phyloP scores from a whole-genome alignment of 2,113 vertebrate genomes.

The Ancistrus triradiatus region DNA sequence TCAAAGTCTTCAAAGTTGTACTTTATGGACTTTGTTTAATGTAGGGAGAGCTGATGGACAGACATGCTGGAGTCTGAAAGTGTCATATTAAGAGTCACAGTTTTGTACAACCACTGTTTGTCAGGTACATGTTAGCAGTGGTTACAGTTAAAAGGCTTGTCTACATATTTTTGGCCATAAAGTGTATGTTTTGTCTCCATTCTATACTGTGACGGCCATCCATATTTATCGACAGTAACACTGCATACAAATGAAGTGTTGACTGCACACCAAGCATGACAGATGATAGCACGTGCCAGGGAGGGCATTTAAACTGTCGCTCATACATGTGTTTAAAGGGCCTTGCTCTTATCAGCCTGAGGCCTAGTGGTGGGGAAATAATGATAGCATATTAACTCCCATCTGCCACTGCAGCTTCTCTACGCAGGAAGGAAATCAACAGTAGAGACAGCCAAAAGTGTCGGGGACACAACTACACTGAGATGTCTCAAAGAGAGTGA shows the following conservation, averaged over 20 bases:
- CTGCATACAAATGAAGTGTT: not conserved
- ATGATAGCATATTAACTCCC: conserved; percentile 67
- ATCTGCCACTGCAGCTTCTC: conserved; percentile 58
- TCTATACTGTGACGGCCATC: not conserved
- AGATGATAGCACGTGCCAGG: conserved; percentile 49
- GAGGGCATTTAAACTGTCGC: conserved; percentile 60
- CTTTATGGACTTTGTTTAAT: no score
- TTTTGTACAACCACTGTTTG: no score
- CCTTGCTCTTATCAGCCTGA: conserved; percentile 55
- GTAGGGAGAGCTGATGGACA: no score
- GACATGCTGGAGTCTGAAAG: no score
- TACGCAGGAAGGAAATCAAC: conserved; percentile 63
- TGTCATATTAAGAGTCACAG: no score
- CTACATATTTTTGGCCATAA: no score
- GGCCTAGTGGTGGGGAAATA: conserved; percentile 42
- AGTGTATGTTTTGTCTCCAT: no score
- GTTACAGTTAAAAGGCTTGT: not conserved
- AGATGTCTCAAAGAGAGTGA: conserved; percentile 27
- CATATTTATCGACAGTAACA: not conserved
- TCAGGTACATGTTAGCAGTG: no score
- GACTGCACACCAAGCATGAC: conserved; percentile 41
- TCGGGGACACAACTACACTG: conserved; percentile 36
- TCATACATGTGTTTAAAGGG: conserved; percentile 34
- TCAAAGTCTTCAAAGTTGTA: no score
- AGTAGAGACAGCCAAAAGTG: conserved; percentile 33